phyloP scores from a whole-genome alignment of 2,888 invertebrate genomes.

The Trachelus troglodyta region DNA sequence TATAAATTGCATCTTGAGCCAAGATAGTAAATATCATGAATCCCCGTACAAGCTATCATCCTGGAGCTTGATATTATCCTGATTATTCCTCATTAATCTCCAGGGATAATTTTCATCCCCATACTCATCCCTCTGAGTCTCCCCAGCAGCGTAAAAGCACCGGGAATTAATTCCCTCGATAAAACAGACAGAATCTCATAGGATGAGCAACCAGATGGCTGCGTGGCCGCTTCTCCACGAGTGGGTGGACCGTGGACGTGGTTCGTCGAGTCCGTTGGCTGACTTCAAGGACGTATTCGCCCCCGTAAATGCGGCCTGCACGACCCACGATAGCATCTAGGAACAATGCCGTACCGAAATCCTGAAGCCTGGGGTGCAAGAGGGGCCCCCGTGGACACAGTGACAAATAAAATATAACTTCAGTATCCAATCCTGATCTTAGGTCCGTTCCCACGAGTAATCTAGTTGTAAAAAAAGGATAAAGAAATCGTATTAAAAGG shows the following conservation, averaged over 20 bases:
- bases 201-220: constrained; percentile 25
- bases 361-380: neutral
- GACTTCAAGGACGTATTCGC: constrained; percentile 27
- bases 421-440: neutral
- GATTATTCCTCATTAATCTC: neutral
- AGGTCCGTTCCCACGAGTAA: neutral
- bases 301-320: constrained; percentile 6
- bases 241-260: constrained; percentile 25
- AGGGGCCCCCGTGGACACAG: neutral
- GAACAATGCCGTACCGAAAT: constrained; percentile 1
- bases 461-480: neutral
- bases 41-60: neutral
- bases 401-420: neutral
- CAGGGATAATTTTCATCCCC: neutral
- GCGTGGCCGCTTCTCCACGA: constrained; percentile 18
- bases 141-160: neutral
- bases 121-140: neutral
- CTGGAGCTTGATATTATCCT: neutral
- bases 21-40: neutral
- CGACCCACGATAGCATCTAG: constrained; percentile 2
- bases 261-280: constrained; percentile 29
- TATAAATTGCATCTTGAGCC: neutral
- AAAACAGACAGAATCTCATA: neutral
- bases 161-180: neutral
- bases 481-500: neutral